A percentile compares a stretch with the other conserved stretches of the same genome.
Conservation (phyloP, 1,140 invertebrate species). For the Aricia agestis region DNA sequence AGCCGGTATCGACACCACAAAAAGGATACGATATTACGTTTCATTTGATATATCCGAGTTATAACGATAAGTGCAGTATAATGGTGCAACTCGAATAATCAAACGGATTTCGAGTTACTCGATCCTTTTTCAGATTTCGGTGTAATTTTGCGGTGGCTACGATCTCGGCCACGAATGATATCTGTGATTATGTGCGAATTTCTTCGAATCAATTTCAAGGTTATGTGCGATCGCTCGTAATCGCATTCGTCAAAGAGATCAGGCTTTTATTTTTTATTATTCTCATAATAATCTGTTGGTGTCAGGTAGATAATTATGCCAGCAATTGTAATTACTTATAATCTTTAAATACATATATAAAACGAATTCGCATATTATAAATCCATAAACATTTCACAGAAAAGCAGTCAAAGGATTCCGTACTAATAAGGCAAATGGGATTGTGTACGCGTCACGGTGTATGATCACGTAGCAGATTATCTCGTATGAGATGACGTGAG, state of each 20-base stretch:
- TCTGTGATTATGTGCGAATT: background rate
- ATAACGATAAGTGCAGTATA: constrained; percentile 14
- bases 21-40: constrained; percentile 12
- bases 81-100: constrained; percentile 9
- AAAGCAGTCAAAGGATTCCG: background rate
- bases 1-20: constrained; percentile 13
- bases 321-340: background rate
- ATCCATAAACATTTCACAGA: too few relatives aligned
- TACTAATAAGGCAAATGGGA: constrained; percentile 8
- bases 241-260: background rate
- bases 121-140: constrained; percentile 6
- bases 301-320: background rate
- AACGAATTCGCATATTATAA: too few relatives aligned
- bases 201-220: background rate
- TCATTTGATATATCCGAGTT: constrained; percentile 16
- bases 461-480: constrained; percentile 13
- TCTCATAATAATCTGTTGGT: background rate
- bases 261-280: background rate
- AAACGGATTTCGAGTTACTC: constrained; percentile 6
- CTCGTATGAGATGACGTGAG: constrained; percentile 11
- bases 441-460: constrained; percentile 12
- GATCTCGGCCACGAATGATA: background rate
- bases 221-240: background rate
- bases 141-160: constrained; percentile 10
- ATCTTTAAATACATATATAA: background rate